Evolutionary conservation across 1,140 invertebrate species (phyloP).

Genomic region (Aleiodes sp.): DNA sequence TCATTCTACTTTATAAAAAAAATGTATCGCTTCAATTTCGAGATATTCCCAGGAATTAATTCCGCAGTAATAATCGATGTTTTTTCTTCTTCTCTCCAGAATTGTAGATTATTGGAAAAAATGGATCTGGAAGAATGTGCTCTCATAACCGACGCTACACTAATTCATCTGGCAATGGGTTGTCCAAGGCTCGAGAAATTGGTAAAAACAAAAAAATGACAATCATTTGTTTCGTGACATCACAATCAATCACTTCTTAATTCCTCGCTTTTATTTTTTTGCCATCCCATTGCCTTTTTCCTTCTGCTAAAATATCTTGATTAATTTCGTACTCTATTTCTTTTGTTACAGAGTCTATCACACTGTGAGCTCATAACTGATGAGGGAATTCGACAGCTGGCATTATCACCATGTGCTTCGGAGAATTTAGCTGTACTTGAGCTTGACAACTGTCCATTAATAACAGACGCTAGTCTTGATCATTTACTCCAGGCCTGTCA

Average conservation of each 20-base stretch:
- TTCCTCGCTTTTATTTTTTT: background rate
- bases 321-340: constrained; percentile 21
- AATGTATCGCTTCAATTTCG: no score
- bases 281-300: background rate
- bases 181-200: constrained; percentile 94
- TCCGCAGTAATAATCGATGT: background rate
- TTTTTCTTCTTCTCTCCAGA: constrained; percentile 68
- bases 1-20: no score
- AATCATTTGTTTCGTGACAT: no score
- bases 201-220: no score
- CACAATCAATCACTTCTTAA: no score
- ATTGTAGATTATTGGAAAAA: constrained; percentile 92
- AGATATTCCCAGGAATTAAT: no score
- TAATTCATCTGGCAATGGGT: constrained; percentile 91
- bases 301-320: constrained; percentile 7
- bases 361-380: constrained; percentile 99
- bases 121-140: constrained; percentile 99
- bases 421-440: constrained; percentile 93
- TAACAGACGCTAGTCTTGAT: constrained; percentile 97
- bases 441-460: constrained; percentile 97
- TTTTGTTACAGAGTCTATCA: constrained; percentile 83
- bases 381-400: constrained; percentile 94
- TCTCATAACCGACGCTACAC: constrained; percentile 93
- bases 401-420: constrained; percentile 89
- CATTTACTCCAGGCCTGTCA: constrained; percentile 90